Percentiles rank a stretch among this genome's conserved stretches.
Evolutionary conservation across 2,888 invertebrate genomes (phyloP).

Genomic region (Branchipolynoe longqiensis): DNA sequence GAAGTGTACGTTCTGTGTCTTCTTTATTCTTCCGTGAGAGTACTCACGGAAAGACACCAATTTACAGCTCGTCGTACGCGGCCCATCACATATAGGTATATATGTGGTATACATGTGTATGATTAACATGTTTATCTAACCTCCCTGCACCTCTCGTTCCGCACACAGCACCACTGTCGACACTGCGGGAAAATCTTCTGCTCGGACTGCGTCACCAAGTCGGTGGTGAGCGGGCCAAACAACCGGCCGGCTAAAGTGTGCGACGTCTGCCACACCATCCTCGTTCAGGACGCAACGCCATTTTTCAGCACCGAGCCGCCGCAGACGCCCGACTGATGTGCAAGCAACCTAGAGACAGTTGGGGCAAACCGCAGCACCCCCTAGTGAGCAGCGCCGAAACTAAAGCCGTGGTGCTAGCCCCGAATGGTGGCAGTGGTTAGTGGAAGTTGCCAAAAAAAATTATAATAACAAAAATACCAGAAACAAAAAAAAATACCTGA

Average conservation of each 20-base stretch:
- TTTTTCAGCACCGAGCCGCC: conserved; percentile 87
- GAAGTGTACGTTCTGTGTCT: too few species aligned
- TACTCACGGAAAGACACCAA: too few species aligned
- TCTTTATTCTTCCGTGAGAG: too few species aligned
- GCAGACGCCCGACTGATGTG: conserved; percentile 44
- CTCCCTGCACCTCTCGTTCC: too few species aligned
- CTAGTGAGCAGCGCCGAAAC: background rate
- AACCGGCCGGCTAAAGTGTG: conserved; percentile 94
- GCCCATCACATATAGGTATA: too few species aligned
- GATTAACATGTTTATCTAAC: too few species aligned
- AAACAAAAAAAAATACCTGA: background rate
- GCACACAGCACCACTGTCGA: conserved; percentile 89
- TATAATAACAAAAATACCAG: too few species aligned
- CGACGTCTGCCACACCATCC: conserved; percentile 97
- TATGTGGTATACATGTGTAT: too few species aligned
- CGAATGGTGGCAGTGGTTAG: background rate
- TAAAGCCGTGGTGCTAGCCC: background rate
- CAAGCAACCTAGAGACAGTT: background rate
- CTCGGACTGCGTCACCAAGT: conserved; percentile 89
- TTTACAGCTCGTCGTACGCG: too few species aligned
- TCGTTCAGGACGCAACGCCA: conserved; percentile 85
- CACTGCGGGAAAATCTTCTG: conserved; percentile 99
- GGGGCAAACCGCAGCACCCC: background rate
- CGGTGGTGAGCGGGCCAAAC: conserved; percentile 93
- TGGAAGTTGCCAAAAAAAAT: conserved; percentile 23